Base-by-base conservation (phyloP, 2,113 vertebrate species). In the Electrona antarctica region DNA sequence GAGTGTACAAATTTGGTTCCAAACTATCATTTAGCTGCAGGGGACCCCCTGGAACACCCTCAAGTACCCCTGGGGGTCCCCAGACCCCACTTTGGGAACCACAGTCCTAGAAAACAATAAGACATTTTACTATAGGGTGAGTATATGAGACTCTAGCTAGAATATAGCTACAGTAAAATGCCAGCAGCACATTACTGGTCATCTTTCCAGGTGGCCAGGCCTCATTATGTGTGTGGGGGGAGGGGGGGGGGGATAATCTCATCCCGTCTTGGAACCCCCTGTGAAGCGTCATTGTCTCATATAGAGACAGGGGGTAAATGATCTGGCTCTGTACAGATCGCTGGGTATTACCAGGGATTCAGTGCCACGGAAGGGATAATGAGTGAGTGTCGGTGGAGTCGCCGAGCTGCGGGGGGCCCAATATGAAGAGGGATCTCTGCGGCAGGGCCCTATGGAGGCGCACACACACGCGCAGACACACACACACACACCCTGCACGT, bases 301-400 rank as follows among this genome's bases (percentile, higher is more conserved):
- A 60, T 41, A 4, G 33, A 74, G 81, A 77, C 59, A 65, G 64
- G 71, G 65, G 64, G 61, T 77, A 74, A 77, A 52, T 80, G 73
- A 73, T 81, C 64, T 66, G 46, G 52, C 66, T 51, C 5, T 69
- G 64, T 78, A 47, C 74, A 64, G 76, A 80, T 74, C 78, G 68
- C 59, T 67, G 77, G 81, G 74, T 80, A 74, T 83, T 79, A 87
- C 58, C 60, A 80, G 29, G 52, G 81, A 87, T 81, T 79, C 57
- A 58, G 75, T 60, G 33, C 54, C 75, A 51, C 82, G 49, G 80
- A 55, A 76, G 77, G 56, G 82, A 81, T 81, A 77, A 68, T 46
- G 72, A 72, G 33, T 33, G 14, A 68, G 64, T 50, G 55, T 73
- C 60, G 62, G 74, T 8, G 78, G 63, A 11, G 5, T 41, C 9